Conservation (phyloP, 2,797 vertebrate genomes). For the Poliocrania exsul region DNA sequence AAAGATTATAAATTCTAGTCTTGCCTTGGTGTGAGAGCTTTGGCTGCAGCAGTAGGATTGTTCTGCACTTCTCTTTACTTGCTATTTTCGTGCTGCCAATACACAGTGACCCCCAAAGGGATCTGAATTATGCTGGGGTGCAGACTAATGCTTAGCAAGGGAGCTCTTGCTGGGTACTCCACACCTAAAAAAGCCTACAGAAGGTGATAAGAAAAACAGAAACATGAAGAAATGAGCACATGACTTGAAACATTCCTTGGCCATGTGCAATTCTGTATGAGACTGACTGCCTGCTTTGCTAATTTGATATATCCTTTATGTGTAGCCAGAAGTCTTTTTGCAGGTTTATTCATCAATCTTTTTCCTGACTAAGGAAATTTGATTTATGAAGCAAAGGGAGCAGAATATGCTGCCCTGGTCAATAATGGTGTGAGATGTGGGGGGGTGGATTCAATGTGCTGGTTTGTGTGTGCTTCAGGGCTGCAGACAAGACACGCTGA, state of each 20-base stretch:
- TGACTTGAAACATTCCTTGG: background rate
- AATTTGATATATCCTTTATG: background rate
- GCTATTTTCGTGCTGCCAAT: background rate
- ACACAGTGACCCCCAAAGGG: background rate
- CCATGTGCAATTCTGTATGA: accelerated
- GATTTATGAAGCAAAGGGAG: background rate
- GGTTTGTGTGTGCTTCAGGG: background rate
- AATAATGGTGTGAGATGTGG: background rate
- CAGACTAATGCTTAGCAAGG: background rate
- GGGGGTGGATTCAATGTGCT: background rate
- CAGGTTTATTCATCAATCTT: background rate
- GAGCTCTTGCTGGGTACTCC: too few species aligned
- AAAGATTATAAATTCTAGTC: background rate
- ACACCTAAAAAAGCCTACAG: background rate
- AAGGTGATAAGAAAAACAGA: background rate
- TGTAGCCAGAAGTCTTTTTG: background rate
- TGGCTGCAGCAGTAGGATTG: background rate
- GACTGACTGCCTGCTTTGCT: background rate
- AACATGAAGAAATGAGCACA: background rate
- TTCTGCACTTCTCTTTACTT: background rate
- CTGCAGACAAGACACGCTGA: background rate
- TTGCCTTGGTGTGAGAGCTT: background rate
- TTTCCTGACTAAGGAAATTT: background rate
- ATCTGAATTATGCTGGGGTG: background rate
- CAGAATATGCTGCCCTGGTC: background rate